Conservation (phyloP, 2,888 invertebrate species). For the Nineta flava region DNA sequence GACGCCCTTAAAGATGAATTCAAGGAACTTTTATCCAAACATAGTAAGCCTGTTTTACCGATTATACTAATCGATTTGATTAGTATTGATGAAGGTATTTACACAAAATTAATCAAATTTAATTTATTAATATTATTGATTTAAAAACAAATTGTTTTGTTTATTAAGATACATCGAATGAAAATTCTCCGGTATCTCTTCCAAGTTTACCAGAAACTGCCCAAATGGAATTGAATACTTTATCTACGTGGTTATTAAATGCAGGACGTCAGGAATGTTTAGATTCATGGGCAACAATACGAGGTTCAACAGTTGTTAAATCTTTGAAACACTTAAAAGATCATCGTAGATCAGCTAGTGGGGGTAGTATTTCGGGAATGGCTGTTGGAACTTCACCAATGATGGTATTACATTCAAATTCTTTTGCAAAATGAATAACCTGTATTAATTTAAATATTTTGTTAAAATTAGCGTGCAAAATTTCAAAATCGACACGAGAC, state of each 20-base stretch:
- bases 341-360: conserved; percentile 62
- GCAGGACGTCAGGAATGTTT: conserved; percentile 57
- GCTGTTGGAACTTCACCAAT: conserved; percentile 31
- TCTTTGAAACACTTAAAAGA: conserved; percentile 64
- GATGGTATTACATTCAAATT: conserved; percentile 34
- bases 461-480: conserved; percentile 40
- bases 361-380: conserved; percentile 48
- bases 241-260: conserved; percentile 74
- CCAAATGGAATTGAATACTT: conserved; percentile 54
- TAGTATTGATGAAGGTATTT: conserved; percentile 65
- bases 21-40: conserved; percentile 66
- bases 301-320: conserved; percentile 59
- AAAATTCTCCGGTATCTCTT: conserved; percentile 41
- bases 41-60: conserved; percentile 74
- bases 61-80: conserved; percentile 79
- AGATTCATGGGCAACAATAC: conserved; percentile 54
- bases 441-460: background rate
- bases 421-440: background rate
- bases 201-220: conserved; percentile 54
- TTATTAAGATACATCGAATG: conserved; percentile 20
- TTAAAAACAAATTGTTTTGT: conserved; percentile 2
- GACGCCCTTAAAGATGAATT: conserved; percentile 78
- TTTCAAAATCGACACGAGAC: conserved; percentile 58
- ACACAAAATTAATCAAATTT: background rate
- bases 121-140: background rate